phyloP scores from a whole-genome alignment of 2,797 vertebrate genomes.

The Prionace glauca region DNA sequence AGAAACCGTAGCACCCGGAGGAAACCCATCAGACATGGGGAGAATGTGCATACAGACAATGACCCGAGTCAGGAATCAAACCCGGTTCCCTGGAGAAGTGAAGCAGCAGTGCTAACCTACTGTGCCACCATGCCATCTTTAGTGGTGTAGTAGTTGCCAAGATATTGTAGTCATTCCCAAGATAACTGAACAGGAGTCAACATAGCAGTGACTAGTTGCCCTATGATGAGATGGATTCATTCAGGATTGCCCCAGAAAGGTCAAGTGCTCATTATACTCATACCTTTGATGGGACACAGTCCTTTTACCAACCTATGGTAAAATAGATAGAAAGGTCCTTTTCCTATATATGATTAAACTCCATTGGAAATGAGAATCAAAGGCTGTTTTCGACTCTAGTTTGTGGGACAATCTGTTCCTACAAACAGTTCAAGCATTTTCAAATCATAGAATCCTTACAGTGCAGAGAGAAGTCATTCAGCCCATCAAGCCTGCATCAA shows the following conservation, averaged over 20 bases:
- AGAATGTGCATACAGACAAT: too few relatives aligned
- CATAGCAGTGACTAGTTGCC: background rate
- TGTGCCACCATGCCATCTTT: too few relatives aligned
- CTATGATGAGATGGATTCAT: background rate
- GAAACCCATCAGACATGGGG: too few relatives aligned
- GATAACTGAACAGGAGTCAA: background rate
- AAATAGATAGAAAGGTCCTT: slow-evolving; percentile 48
- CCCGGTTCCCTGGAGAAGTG: too few relatives aligned
- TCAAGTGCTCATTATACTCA: slow-evolving; percentile 45
- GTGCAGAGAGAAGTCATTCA: too few relatives aligned
- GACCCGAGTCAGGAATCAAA: too few relatives aligned
- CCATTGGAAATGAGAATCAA: background rate
- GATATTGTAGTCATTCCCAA: too few relatives aligned
- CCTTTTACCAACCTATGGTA: slow-evolving; percentile 47
- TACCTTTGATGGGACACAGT: slow-evolving; percentile 29
- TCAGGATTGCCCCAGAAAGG: slow-evolving; percentile 39
- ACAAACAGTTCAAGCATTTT: background rate
- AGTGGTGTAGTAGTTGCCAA: too few relatives aligned
- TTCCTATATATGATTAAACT: slow-evolving; percentile 40
- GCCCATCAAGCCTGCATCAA: too few relatives aligned
- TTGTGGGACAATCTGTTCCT: background rate
- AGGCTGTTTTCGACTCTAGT: background rate
- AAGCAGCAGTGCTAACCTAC: too few relatives aligned
- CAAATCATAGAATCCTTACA: too few relatives aligned
- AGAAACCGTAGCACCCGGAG: too few relatives aligned